Percentiles rank a stretch among this genome's conserved stretches.
Conservation (phyloP, 2,113 vertebrate genomes). For the Dipodomys merriami region DNA sequence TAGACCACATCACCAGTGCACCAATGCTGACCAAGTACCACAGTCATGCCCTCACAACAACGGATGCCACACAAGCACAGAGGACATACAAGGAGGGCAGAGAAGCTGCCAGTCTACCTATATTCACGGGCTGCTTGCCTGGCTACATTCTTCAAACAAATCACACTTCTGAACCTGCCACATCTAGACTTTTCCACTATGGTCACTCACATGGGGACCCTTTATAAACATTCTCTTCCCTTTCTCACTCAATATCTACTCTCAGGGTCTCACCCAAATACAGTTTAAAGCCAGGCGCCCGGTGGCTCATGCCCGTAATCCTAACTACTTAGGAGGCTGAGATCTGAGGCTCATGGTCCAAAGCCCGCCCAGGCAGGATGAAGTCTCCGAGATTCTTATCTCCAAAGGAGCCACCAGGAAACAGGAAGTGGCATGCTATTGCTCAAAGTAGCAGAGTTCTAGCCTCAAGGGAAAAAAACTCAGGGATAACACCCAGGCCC, state of each 20-base stretch:
- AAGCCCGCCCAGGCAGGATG: too few species aligned
- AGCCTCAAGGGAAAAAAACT: too few species aligned
- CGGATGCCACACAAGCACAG: background rate
- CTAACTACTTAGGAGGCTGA: too few species aligned
- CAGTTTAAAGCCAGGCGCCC: background rate
- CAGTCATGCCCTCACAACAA: background rate
- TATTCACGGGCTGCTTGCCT: background rate
- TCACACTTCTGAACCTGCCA: accelerated
- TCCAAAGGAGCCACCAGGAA: too few species aligned
- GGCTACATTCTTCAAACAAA: background rate
- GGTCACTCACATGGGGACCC: background rate
- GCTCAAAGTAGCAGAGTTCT: too few species aligned
- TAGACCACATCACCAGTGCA: background rate
- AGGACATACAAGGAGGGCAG: too few species aligned
- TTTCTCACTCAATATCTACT: background rate
- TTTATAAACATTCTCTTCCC: background rate
- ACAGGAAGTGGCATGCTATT: too few species aligned
- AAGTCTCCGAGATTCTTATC: too few species aligned
- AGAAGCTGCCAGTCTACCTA: accelerated
- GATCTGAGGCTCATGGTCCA: too few species aligned
- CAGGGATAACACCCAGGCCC: too few species aligned
- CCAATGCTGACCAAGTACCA: background rate
- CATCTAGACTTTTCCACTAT: background rate
- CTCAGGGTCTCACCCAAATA: background rate
- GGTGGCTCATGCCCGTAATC: too few species aligned